Evolutionary conservation across 1,140 invertebrate species (phyloP), one percentile per base, ranked within the genome.

Genomic region (Pristionchus pacificus): DNA sequence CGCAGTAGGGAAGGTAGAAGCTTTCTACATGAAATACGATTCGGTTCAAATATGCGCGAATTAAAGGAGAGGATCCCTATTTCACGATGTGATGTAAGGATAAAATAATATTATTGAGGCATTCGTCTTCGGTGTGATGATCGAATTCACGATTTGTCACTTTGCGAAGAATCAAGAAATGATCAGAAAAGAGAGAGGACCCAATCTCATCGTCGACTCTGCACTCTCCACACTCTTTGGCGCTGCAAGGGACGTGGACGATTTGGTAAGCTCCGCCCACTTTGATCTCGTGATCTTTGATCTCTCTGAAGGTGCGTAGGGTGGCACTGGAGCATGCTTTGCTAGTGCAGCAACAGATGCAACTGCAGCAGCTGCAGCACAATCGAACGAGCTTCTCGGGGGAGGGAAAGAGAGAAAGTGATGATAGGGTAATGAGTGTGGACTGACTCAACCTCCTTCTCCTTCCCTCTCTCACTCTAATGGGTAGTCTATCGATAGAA

Each of bases 161-260:
- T 82, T 77, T 61, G 79, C 77, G 14, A 82, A 84, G 63, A 84
- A 84, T 60, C 74, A 81, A 55, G 81, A 83, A 65, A 63, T 80
- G 61, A 29, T 60, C 38, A 67, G 71, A 25, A 49, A 29, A 13
- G 65, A 75, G 49, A 33, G 31, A 1, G 60, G 38, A 49, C 72
- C 68, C 6, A 70, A 75, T 60, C 68, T 77, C 0, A 70, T 83
- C 19, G 75, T 80, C 19, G 78, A 83, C 67, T 58, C 81, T 3
- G 82, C 76, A 27, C 57, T 83, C 13, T 79, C 80, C 1, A 80
- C 80, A 3, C 68, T 82, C 14, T 83, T 82, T 31, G 82, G 77
- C 38, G 71, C 68, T 13, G 60, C 38, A 19, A 67, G 38, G 19
- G 77, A 71, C 38, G 63, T 77, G 57, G 75, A 77, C 38, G 60